Base-by-base conservation (phyloP, 1,140 invertebrate genomes). In the Arctopsyche grandis region DNA sequence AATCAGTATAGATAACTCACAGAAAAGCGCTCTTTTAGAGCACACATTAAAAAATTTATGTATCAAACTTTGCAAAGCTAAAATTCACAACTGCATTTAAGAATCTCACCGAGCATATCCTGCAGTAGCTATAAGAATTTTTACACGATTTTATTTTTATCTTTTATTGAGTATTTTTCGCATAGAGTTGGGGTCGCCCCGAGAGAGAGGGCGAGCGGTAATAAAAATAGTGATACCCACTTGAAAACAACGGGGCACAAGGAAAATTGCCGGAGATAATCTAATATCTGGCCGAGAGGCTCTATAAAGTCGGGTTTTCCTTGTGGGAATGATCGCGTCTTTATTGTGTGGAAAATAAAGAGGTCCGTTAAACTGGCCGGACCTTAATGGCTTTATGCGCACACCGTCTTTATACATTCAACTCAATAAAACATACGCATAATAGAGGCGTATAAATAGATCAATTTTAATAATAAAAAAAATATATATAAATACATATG, bases 291-390 rank as follows among this genome's bases (percentile, higher is more conserved):
- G 21, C 48, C 48, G 48, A 52, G 24, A 26, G 26, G 69, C 69
- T 43, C 69, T 70, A 70, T 70, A 70, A 70, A 70, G 69, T 44
- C 26, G 69, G 29, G 69, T 70, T 70, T 70, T 70, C 69, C 69
- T 70, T 16, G 26, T 16, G 69, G 48, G 69, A 70, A 70, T 70
- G 69, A 70, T 70, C 69, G 26, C 26, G 69, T 70, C 69, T 70
- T 70, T 70, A 70, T 70, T 70, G 69, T 70, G 69, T 43, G 69
- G 69, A 70, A 70, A 70, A 70, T 70, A 70, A 70, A 70, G 69
- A 70, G 69, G 69, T 70, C 69, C 26, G 29, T 70, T 70, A 70
- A 70, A 26, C 12, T 22, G 26, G 69, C 26, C 4, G 19, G 24
- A 26, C 69, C 29, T 24, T 66, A 66, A 66, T 66, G 26, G 69